Percentiles rank a stretch among this genome's conserved stretches.
Evolutionary conservation across 2,888 invertebrate genomes (phyloP).

Genomic region (Meiosimyza decipiens): DNA sequence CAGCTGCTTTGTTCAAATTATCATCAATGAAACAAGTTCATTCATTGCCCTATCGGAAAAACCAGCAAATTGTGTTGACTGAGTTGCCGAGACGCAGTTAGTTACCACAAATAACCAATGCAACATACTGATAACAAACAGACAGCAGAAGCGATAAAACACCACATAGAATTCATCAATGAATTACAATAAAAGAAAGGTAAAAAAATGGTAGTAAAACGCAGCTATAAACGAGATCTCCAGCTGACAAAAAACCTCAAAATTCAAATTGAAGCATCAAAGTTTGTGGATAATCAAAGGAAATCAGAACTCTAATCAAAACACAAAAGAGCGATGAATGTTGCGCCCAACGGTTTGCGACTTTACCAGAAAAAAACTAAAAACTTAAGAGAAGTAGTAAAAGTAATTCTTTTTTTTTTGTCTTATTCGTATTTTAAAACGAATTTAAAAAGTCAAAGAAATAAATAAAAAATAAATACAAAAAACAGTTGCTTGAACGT

Average conservation of each 20-base stretch:
- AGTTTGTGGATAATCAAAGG: not conserved
- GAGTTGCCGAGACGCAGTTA: too few species aligned
- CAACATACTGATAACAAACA: not conserved
- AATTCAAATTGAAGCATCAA: constrained; percentile 21
- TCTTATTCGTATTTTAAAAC: too few species aligned
- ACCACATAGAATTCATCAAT: constrained; percentile 7
- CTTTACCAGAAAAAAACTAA: too few species aligned
- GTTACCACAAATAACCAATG: too few species aligned
- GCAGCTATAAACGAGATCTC: constrained; percentile 13
- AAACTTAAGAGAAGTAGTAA: constrained; percentile 1
- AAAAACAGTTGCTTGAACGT: too few species aligned
- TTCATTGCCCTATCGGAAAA: not conserved
- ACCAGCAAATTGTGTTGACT: too few species aligned
- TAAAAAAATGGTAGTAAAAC: not conserved
- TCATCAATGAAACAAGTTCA: constrained; percentile 23
- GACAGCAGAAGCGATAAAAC: not conserved
- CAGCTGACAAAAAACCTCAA: not conserved
- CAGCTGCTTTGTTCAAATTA: not conserved
- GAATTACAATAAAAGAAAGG: constrained; percentile 4
- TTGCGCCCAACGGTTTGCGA: not conserved
- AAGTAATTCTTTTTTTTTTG: not conserved
- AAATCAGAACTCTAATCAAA: not conserved
- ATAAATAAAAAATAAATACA: not conserved
- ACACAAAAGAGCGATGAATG: not conserved
- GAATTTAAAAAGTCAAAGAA: not conserved